Conservation (phyloP, 2,888 invertebrate species). For the Thymelicus acteon region DNA sequence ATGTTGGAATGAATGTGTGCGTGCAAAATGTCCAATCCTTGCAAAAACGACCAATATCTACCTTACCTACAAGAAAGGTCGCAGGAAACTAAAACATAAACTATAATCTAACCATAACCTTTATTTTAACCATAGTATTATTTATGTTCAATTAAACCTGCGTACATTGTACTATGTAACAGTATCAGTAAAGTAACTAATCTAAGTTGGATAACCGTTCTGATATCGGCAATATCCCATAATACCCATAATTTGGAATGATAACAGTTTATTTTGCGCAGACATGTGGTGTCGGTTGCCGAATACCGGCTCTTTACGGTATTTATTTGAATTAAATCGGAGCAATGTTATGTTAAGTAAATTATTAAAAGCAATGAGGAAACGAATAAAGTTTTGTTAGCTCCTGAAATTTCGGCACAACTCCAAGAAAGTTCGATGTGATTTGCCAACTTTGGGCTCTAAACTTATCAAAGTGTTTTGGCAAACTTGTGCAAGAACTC, state of each 20-base stretch:
- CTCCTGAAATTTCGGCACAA: conserved; percentile 66
- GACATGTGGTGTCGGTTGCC: conserved; percentile 3
- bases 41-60: too few relatives aligned
- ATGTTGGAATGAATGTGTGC: too few relatives aligned
- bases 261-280: conserved; percentile 1
- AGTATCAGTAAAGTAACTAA: neutral
- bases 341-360: conserved; percentile 52
- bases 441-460: conserved; percentile 62
- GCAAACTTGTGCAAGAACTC: conserved; percentile 69
- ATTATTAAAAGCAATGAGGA: conserved; percentile 60
- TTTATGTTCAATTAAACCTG: neutral
- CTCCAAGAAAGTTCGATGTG: conserved; percentile 74
- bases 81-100: too few relatives aligned
- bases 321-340: conserved; percentile 29
- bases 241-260: neutral
- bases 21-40: too few relatives aligned
- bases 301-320: conserved; percentile 18
- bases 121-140: neutral
- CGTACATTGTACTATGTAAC: neutral
- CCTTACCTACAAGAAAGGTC: too few relatives aligned
- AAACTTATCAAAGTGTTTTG: conserved; percentile 78
- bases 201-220: neutral
- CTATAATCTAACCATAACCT: too few relatives aligned
- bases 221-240: neutral
- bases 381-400: conserved; percentile 66